Evolutionary conservation across 2,888 invertebrate species (phyloP).

Genomic region (Luperina nickerlii): DNA sequence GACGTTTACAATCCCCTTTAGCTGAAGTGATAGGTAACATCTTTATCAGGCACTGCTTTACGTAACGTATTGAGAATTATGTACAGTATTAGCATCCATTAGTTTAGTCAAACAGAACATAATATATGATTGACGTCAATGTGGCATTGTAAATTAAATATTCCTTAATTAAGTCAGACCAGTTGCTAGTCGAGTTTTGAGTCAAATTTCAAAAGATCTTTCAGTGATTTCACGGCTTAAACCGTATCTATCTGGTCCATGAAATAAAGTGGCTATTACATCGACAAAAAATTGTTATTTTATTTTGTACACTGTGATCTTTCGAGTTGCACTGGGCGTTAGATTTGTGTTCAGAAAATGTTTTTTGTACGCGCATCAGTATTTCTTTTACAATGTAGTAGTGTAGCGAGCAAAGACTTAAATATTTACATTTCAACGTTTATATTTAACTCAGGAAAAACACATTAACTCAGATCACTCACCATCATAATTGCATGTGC

Average conservation of each 20-base stretch:
- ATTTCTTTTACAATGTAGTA: constrained; percentile 41
- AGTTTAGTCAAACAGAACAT: constrained; percentile 56
- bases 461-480: constrained; percentile 49
- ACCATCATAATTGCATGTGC: constrained; percentile 53
- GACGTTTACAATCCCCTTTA: constrained; percentile 13
- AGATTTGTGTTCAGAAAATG: constrained; percentile 29
- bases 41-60: constrained; percentile 52
- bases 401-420: constrained; percentile 32
- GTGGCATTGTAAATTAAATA: constrained; percentile 58
- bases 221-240: constrained; percentile 59
- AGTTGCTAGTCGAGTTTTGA: constrained; percentile 54
- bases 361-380: constrained; percentile 11
- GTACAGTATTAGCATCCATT: constrained; percentile 63
- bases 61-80: constrained; percentile 56
- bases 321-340: constrained; percentile 18
- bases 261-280: constrained; percentile 53
- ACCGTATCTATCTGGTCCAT: constrained; percentile 54
- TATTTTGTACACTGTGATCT: constrained; percentile 16
- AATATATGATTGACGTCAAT: constrained; percentile 63
- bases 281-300: constrained; percentile 41
- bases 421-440: constrained; percentile 56
- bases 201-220: constrained; percentile 57
- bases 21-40: constrained; percentile 25
- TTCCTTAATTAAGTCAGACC: constrained; percentile 52
- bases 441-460: constrained; percentile 48